Conservation (phyloP, 2,797 vertebrate genomes). For the Eospalax fontanierii region DNA sequence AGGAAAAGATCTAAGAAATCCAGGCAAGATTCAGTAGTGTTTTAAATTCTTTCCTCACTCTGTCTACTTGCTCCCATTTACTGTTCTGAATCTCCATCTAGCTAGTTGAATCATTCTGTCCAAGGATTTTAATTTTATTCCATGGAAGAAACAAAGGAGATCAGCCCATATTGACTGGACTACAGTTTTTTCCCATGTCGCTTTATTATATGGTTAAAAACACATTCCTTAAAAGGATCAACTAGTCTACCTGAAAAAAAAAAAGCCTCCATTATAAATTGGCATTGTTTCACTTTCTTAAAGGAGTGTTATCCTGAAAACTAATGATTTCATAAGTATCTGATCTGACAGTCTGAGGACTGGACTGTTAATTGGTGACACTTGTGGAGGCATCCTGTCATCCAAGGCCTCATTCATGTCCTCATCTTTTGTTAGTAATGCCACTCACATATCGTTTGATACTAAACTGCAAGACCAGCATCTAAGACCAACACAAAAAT, state of each 20-base stretch:
- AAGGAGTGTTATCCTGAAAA: not conserved
- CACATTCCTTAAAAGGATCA: not conserved
- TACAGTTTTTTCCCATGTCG: not conserved
- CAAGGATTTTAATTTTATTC: not conserved
- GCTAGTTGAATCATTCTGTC: not conserved
- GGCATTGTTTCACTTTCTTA: not conserved
- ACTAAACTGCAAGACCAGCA: not conserved
- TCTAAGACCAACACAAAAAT: not conserved
- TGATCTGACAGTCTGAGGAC: not conserved
- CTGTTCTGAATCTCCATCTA: not conserved
- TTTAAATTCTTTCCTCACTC: not conserved
- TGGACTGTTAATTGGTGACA: not conserved
- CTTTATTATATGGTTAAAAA: constrained; percentile 10
- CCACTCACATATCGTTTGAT: not conserved
- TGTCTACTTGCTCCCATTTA: not conserved
- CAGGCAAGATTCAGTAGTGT: not conserved
- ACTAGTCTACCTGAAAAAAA: not conserved
- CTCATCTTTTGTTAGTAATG: not conserved
- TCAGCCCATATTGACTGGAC: not conserved
- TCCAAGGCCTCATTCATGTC: not conserved
- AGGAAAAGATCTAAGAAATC: not conserved
- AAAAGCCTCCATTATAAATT: not conserved
- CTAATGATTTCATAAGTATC: not conserved
- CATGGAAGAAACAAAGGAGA: not conserved
- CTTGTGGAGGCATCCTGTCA: not conserved